Percentiles rank a stretch among this genome's conserved stretches.
Conservation (phyloP, 2,113 vertebrate genomes). For the Tringa solitaria region DNA sequence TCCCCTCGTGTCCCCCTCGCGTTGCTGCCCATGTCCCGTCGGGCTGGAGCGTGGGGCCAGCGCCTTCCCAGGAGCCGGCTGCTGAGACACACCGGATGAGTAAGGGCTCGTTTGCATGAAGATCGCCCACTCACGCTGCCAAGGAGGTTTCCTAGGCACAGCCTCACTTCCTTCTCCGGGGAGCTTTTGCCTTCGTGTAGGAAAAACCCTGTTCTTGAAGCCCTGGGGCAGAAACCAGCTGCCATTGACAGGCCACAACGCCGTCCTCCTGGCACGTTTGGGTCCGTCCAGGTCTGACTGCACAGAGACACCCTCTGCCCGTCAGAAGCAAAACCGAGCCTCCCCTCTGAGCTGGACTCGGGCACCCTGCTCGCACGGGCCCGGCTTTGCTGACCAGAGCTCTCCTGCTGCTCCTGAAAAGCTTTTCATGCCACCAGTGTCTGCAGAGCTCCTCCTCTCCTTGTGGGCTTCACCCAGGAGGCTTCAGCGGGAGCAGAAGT, state of each 20-base stretch:
- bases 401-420: background rate
- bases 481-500: background rate
- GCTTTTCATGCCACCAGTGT: rapidly evolving
- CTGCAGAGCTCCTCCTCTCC: background rate
- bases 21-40: rapidly evolving
- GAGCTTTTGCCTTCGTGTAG: background rate
- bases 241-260: rapidly evolving
- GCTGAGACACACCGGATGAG: background rate
- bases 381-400: background rate
- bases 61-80: background rate
- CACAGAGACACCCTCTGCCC: background rate
- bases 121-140: background rate
- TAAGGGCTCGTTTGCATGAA: conserved; percentile 11
- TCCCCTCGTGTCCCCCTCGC: background rate
- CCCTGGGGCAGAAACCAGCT: background rate
- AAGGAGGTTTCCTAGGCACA: background rate
- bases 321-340: background rate
- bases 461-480: background rate
- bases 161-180: background rate
- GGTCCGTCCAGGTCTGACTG: background rate
- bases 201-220: background rate
- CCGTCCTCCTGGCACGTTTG: background rate
- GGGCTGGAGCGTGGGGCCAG: background rate
- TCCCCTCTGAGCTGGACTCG: background rate
- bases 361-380: rapidly evolving